Percentiles rank a stretch among this genome's conserved stretches.
These are phyloP conservation scores for Picus viridis DNA, from an alignment of 2,797 vertebrate species.

Conservation along the genomic window DNA sequence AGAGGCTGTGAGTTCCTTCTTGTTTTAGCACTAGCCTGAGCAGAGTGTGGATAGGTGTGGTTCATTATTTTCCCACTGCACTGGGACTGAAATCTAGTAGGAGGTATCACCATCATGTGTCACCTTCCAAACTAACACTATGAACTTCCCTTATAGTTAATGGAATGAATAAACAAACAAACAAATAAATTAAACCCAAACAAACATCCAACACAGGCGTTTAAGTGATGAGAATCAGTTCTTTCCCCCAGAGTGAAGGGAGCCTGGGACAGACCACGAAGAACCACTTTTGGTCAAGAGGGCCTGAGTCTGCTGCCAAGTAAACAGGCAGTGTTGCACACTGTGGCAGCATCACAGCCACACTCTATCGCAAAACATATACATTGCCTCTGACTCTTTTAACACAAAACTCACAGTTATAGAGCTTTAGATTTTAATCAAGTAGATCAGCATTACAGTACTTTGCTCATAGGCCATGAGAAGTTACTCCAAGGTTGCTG, in stretches of 20 bases:
- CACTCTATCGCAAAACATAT: rapidly evolving
- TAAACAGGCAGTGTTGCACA: neutral
- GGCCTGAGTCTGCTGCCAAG: neutral
- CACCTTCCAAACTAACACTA: neutral
- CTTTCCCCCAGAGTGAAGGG: neutral
- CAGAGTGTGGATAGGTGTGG: neutral
- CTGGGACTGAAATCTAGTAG: neutral
- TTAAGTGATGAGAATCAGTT: neutral
- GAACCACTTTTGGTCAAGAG: neutral
- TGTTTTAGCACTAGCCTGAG: neutral
- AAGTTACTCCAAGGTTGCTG: neutral
- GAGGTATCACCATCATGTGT: rapidly evolving
- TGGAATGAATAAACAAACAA: neutral
- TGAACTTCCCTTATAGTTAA: neutral
- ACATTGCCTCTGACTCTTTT: neutral
- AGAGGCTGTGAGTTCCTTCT: neutral
- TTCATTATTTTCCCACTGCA: neutral
- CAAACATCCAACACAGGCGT: neutral
- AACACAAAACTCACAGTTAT: neutral
- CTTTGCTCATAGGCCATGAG: neutral
- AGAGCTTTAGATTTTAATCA: neutral
- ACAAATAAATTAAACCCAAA: neutral
- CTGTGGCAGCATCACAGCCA: neutral
- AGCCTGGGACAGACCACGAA: neutral
- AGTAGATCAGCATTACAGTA: neutral